Evolutionary conservation across 2,888 invertebrate species (phyloP).

Genomic region (Ganaspis brasiliensis): DNA sequence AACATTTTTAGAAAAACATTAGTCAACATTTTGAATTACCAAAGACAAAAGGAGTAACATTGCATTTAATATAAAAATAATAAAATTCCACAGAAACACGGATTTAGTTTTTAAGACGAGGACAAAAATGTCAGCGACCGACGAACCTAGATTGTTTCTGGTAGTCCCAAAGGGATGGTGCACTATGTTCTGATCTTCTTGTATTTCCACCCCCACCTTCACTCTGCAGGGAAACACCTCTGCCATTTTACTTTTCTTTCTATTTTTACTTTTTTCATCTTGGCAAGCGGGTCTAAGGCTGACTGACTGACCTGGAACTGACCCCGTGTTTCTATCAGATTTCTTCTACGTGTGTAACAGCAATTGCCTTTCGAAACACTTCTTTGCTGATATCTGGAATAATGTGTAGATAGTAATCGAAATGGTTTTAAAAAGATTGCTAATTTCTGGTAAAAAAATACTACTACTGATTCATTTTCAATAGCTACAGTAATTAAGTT

Average conservation of each 20-base stretch:
- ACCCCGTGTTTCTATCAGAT: conserved; percentile 54
- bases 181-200: conserved; percentile 46
- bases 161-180: conserved; percentile 59
- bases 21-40: no score
- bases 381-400: neutral
- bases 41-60: no score
- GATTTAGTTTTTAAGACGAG: conserved; percentile 20
- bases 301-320: conserved; percentile 65
- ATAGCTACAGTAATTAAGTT: no score
- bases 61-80: no score
- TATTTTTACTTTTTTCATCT: conserved; percentile 1
- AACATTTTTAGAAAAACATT: no score
- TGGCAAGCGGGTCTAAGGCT: conserved; percentile 44
- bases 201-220: conserved; percentile 44
- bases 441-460: neutral
- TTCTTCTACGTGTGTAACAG: neutral
- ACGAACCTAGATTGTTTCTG: conserved; percentile 67
- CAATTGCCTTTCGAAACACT: neutral
- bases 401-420: no score
- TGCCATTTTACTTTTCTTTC: neutral
- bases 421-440: neutral
- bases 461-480: no score
- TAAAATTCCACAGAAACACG: conserved; percentile 9
- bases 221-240: conserved; percentile 5
- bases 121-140: conserved; percentile 26